phyloP scores from a whole-genome alignment of 2,113 vertebrate species.

The Anoura caudifer region DNA sequence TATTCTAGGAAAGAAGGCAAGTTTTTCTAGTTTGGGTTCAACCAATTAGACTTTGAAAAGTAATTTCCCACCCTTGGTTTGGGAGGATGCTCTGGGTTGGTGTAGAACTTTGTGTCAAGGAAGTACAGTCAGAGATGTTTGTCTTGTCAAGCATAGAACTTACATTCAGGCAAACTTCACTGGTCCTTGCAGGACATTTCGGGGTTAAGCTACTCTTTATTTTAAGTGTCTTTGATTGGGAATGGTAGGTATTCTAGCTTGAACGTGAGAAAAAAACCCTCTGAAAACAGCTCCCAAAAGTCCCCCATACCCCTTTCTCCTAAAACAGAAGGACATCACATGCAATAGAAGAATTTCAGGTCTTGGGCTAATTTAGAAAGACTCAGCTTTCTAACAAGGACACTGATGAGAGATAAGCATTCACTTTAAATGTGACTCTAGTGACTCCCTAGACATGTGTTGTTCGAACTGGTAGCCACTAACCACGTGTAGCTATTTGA shows the following conservation, averaged over 20 bases:
- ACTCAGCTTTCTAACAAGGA: neutral
- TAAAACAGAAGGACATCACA: neutral
- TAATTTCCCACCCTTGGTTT: neutral
- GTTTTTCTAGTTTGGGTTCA: constrained; percentile 16
- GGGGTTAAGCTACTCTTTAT: neutral
- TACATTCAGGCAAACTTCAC: neutral
- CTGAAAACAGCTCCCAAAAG: neutral
- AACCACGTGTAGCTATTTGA: neutral
- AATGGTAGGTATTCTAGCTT: neutral
- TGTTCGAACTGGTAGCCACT: neutral
- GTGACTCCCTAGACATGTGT: neutral
- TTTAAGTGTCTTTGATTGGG: constrained; percentile 20
- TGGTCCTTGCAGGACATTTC: neutral
- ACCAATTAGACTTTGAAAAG: neutral
- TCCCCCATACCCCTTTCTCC: neutral
- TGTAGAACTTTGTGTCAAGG: neutral
- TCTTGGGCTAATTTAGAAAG: constrained; percentile 27
- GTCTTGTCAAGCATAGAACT: neutral
- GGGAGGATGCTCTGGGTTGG: neutral
- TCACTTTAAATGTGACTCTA: constrained; percentile 23
- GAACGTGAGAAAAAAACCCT: constrained; percentile 13
- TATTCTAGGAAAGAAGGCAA: neutral
- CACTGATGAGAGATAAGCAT: neutral
- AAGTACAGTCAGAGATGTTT: neutral
- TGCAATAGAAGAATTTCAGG: neutral